phyloP scores from a whole-genome alignment of 2,797 vertebrate genomes.

The Enteromius mattozi region DNA sequence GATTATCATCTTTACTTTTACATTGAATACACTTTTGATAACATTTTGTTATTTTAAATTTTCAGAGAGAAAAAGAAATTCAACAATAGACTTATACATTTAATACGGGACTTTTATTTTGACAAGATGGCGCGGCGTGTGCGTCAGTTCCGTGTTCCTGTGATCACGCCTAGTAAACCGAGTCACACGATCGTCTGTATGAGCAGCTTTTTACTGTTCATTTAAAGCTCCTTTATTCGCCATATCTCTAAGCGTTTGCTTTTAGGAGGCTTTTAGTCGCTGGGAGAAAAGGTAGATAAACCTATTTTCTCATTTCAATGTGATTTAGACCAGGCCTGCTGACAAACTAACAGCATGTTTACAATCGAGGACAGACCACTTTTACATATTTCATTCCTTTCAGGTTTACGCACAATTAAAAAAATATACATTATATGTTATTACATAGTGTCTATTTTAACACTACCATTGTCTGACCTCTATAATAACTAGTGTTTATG shows the following conservation, averaged over 20 bases:
- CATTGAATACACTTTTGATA: neutral
- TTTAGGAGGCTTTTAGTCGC: neutral
- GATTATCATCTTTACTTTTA: no score
- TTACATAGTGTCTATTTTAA: neutral
- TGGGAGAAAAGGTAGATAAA: neutral
- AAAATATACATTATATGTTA: no score
- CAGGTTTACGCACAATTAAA: neutral
- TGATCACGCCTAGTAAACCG: conserved; percentile 12
- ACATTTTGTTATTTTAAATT: neutral
- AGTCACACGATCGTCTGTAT: conserved; percentile 15
- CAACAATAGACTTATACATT: neutral
- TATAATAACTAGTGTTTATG: neutral
- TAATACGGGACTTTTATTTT: conserved; percentile 27
- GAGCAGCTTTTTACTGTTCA: neutral
- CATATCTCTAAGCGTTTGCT: neutral
- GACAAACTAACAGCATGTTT: neutral
- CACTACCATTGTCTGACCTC: neutral
- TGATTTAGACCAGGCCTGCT: conserved; percentile 26
- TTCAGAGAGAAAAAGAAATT: neutral
- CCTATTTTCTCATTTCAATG: conserved; percentile 1
- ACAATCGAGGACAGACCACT: neutral
- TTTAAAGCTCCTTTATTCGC: neutral
- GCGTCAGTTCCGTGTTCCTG: neutral
- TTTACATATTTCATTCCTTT: neutral
- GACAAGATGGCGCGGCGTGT: neutral